Evolutionary conservation across 2,797 vertebrate genomes (phyloP).

Genomic region (Galagoides demidoff): DNA sequence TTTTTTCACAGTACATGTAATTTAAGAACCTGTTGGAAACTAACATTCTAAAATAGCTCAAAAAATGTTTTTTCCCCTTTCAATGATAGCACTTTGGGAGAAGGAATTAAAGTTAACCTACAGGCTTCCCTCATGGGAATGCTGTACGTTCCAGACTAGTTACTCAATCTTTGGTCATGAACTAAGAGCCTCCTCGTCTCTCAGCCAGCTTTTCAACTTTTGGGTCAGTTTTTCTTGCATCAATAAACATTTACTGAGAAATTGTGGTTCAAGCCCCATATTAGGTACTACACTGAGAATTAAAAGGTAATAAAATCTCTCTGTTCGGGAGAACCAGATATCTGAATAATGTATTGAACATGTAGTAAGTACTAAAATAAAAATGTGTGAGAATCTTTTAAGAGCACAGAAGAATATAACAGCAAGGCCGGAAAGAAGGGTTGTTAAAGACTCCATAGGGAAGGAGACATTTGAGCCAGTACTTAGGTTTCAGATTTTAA

Average conservation of each 20-base stretch:
- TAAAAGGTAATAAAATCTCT: slow-evolving; percentile 10
- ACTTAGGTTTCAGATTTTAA: not conserved
- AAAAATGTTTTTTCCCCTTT: slow-evolving; percentile 17
- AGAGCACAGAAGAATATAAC: not conserved
- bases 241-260: slow-evolving; percentile 15
- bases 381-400: not conserved
- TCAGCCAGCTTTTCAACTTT: not conserved
- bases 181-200: not conserved
- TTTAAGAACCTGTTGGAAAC: slow-evolving; percentile 66
- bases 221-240: slow-evolving; percentile 25
- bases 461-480: not conserved
- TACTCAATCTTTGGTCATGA: slow-evolving; percentile 44
- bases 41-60: slow-evolving; percentile 65
- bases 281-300: slow-evolving; percentile 10
- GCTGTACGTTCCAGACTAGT: slow-evolving; percentile 26
- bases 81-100: slow-evolving; percentile 21
- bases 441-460: not conserved
- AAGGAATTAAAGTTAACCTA: slow-evolving; percentile 40
- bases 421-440: not conserved
- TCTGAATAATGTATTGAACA: slow-evolving; percentile 6
- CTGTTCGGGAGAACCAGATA: not conserved
- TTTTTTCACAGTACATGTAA: slow-evolving; percentile 70
- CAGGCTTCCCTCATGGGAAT: not conserved
- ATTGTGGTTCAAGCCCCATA: not conserved
- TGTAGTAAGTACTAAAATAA: not conserved